Evolutionary conservation across 2,113 vertebrate species (phyloP).

Genomic region (Dipodomys ordii): DNA sequence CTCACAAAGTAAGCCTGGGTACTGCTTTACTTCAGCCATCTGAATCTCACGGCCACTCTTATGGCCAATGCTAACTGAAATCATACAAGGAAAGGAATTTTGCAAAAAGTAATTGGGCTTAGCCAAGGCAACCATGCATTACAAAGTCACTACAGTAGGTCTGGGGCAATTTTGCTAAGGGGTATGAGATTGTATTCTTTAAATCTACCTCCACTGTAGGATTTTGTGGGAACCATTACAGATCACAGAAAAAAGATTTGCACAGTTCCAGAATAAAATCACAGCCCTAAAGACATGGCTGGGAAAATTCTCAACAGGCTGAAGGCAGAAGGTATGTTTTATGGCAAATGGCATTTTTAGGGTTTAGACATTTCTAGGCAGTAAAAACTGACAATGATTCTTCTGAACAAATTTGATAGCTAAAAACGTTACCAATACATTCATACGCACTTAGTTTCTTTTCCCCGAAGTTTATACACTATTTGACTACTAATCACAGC

Average conservation of each 20-base stretch:
- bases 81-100: not conserved
- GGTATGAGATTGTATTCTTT: not conserved
- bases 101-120: not conserved
- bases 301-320: not conserved
- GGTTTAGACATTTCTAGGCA: not conserved
- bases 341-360: not conserved
- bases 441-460: not conserved
- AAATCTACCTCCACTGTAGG: not conserved
- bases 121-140: not conserved
- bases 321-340: conserved; percentile 21
- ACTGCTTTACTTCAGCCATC: not conserved
- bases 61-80: not conserved
- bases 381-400: not conserved
- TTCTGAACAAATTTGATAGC: not conserved
- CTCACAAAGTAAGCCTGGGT: not conserved
- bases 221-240: not conserved
- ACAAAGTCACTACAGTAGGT: not conserved
- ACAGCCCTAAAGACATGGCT: not conserved
- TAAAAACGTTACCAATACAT: not conserved
- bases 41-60: not conserved
- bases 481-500: not conserved
- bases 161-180: not conserved
- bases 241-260: not conserved
- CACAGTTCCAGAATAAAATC: not conserved
- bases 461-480: not conserved